Base-by-base conservation (phyloP, 2,113 vertebrate genomes). In the Corydoras maculifer region DNA sequence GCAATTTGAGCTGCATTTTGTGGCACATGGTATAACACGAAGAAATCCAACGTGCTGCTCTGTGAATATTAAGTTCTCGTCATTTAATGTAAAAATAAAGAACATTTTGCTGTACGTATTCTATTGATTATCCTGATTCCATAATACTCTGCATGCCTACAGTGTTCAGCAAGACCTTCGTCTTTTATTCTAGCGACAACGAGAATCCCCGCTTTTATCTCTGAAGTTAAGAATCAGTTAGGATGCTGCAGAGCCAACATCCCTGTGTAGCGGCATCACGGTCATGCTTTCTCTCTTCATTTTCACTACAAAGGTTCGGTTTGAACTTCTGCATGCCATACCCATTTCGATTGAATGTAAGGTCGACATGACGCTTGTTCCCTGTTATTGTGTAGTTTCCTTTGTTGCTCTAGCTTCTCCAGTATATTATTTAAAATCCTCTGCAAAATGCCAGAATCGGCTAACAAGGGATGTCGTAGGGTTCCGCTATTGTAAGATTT, bases 321-420 rank as follows among this genome's bases (percentile, higher is more conserved):
- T 43, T 43, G 35, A 43, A 43, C 35, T 43, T 43, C 35, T 43
- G 35, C 35, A 43, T 43, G 35, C 63, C 49, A 9, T 50, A 10
- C 43, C 48, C 8, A 51, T 65, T 65, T 15, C 43, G 62, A 51
- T 65, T 65, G 48, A 65, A 65, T 29, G 25, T 12, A 65, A 48
- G 29, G 25, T 51, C 11, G 50, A 3, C 49, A 8, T 29, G 18
- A 5, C 15, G 63, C 48, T 25, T n/a, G 12, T n/a, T 50, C 18
- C 18, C 9, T 15, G 15, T n/a, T 5, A 50, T 10, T 65, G 48
- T 62, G 60, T 43, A 14, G 35, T 13, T 43, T 14, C 43, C 61
- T 62, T 43, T 30, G 32, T 53, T 53, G 9, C 51, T 2, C 2
- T 5, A 14, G 51, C 5, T 53, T 10, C 13, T 43, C 35, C 35